Evolutionary conservation across 2,888 invertebrate species (phyloP), one percentile per base, ranked within the genome.

Genomic region (Conops quadrifasciatus): DNA sequence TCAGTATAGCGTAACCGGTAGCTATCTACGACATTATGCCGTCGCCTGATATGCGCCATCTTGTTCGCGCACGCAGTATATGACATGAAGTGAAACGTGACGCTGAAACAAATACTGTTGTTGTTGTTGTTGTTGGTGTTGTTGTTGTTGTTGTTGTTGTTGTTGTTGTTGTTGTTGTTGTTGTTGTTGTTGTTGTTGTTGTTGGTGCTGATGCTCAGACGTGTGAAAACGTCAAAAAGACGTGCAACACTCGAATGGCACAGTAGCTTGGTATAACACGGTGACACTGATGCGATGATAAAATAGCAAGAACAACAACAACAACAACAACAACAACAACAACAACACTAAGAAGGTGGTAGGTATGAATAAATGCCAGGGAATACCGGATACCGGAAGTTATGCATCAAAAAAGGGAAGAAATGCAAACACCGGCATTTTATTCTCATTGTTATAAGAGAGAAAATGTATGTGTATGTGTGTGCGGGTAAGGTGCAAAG

Each of bases 141-240:
- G 36, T 36, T 36, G 36, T 7, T 36, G 9, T 9, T 36, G 36
- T 7, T 36, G 36, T 9, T 9, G 83, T 81, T 84, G 84, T 84
- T 84, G n/a, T 9, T 36, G 36, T 36, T 36, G 36, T 7, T 36
- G 9, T 9, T 36, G 36, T n/a, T 36, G 36, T 36, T 36, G 36
- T 36, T 36, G 36, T 4, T 36, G 36, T 36, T 36, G 36, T 4
- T 9, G n/a, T 9, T 36, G 36, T 36, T 36, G 36, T 7, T 36
- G 9, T 9, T 36, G 36, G 9, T 36, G 36, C 36, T 9, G 83
- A 82, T 84, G 84, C 84, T 84, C 84, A 83, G 80, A 84, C 84
- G 83, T 84, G 84, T 84, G 84, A 84, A 84, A 84, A 84, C 82
- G 82, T 82, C 81, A 82, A 80, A 81, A 82, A 81, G 80, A 82